Evolutionary conservation across 2,888 invertebrate genomes (phyloP).

Genomic region (Odontocerum albicorne): DNA sequence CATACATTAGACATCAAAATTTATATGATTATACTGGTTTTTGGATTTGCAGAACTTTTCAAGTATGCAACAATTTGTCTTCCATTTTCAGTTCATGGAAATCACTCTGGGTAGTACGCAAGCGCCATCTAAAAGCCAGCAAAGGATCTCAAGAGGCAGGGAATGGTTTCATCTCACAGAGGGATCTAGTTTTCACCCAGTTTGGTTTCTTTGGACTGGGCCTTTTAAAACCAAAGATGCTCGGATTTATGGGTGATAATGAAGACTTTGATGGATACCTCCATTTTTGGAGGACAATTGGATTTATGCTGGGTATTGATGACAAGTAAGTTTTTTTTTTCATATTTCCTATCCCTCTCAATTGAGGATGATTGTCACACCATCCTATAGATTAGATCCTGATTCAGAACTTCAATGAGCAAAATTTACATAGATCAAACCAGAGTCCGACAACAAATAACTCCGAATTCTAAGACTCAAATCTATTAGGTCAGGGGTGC

Average conservation of each 20-base stretch:
- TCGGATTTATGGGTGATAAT: constrained; percentile 64
- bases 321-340: constrained; percentile 67
- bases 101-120: constrained; percentile 67
- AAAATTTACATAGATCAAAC: too few species aligned
- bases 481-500: too few species aligned
- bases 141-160: constrained; percentile 50
- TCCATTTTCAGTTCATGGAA: constrained; percentile 61
- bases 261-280: constrained; percentile 74
- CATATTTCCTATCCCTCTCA: too few species aligned
- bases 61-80: too few species aligned
- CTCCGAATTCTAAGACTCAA: too few species aligned
- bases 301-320: constrained; percentile 78
- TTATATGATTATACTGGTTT: too few species aligned
- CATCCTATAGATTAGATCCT: not conserved
- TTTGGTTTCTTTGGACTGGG: constrained; percentile 84
- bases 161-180: constrained; percentile 68
- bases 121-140: constrained; percentile 66
- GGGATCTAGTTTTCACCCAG: constrained; percentile 83
- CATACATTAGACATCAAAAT: too few species aligned
- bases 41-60: too few species aligned
- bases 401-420: not conserved
- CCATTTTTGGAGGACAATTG: constrained; percentile 84
- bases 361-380: not conserved
- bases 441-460: too few species aligned
- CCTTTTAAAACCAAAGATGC: constrained; percentile 61